Evolutionary conservation across 92 coral and sea anemone species (phyloP), one percentile per base, ranked within the genome.

Genomic region (Siderastrea siderea): DNA sequence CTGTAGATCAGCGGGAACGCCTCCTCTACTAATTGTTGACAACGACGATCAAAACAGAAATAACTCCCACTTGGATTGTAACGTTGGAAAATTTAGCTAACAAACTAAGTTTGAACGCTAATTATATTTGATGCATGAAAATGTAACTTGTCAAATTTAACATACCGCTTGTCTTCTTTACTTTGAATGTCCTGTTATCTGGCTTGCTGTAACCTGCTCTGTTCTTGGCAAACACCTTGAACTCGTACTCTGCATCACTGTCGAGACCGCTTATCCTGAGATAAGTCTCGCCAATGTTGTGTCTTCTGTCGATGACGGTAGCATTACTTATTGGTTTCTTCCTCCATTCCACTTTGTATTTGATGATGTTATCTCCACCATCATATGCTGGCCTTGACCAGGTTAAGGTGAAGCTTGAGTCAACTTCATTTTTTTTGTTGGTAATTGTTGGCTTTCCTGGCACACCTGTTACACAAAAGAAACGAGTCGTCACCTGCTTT

Each of bases 301-400:
- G 77, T 53, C 60, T 59, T 47, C 3, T 5, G 1, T 5, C 9
- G 1, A 49, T 2, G 2, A 54, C 75, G 0, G 87, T 84, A 46
- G 58, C 53, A 0, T 12, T 64, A 3, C 26, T 60, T 14, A 83
- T 47, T 0, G 87, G 87, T 38, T 47, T 71, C 71, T 49, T 84
- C 63, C 80, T 78, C 96, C 93, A 93, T 50, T 68, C 82, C 14
- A 93, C 87, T 45, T 65, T 73, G 70, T 93, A 93, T 43, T 45
- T 64, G 3, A 90, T 44, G 61, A 62, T 68, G 3, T 15, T 38
- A 65, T 90, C 93, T 9, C 81, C 86, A n/a, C 96, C 96, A 78
- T 82, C 68, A 15, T 86, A 14, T 5, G 73, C 11, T 4, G 96
- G 96, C 19, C 17, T 54, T 14, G 3, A 12, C 96, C 96, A 93